Evolutionary conservation across 1,140 invertebrate genomes (phyloP), one percentile per base, ranked within the genome.

Genomic region (Colletes latitarsis): DNA sequence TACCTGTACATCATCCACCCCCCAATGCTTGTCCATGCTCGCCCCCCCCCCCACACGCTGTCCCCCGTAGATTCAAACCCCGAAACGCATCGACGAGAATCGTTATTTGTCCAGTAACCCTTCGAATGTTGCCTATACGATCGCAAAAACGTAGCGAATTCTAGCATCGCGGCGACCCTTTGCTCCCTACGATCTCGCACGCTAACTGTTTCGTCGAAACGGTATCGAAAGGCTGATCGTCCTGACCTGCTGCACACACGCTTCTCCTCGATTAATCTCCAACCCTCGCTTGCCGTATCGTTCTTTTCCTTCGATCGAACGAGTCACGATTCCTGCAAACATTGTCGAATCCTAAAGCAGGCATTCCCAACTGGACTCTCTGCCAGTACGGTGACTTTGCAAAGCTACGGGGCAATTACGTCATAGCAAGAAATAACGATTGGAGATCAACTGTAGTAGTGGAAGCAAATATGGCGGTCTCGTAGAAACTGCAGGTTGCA

Each of bases 21-120:
- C 12, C 53, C 53, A 39, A 67, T 43, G 74, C 74, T 68, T 76
- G 39, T 10, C 63, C 43, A 49, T 14, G 52, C 19, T 53, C 43
- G 14, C 8, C 53, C 17, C 30, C 0, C n/a, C 30, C 0, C 30
- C 0, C 30, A 30, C 30, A n/a, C 17, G 53, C 53, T 55, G 53
- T 62, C 15, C 12, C 30, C 30, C 49, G 5, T 0, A 70, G 68
- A 53, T 30, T 55, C 52, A 15, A 6, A n/a, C 46, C 9, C 21
- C 15, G 5, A 30, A n/a, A 17, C 15, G 19, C 21, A 39, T 6
- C 21, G 21, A 21, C 60, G 17, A 21, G n/a, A 12, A 19, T 49
- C 64, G 15, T 8, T 67, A 9, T n/a, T 6, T 17, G 41, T n/a
- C 41, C 39, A 66, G 62, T 8, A n/a, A 55, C 53, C 53, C 14